Percentiles rank a stretch among this genome's conserved stretches.
These are phyloP conservation scores for Drosophila dunni DNA, from an alignment of 1,140 invertebrate species.

Conservation along the genomic window DNA sequence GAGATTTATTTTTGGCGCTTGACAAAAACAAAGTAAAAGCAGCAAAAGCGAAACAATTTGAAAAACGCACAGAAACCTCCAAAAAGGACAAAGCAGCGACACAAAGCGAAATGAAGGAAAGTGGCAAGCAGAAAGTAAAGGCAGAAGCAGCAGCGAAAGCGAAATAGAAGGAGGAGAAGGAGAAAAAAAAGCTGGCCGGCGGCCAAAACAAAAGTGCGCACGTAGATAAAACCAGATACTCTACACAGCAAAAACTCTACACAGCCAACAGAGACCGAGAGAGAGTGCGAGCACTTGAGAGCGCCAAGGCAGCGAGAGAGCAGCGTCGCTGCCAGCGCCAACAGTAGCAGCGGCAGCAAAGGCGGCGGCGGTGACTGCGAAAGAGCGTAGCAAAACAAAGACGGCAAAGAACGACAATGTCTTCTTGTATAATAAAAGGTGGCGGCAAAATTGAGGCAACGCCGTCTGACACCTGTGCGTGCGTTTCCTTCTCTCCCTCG, in stretches of 20 bases:
- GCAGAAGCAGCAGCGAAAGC: not conserved
- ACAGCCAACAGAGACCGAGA: conserved; percentile 8
- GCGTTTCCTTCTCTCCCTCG: not conserved
- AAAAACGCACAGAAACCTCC: conserved; percentile 22
- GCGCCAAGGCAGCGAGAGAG: conserved; percentile 9
- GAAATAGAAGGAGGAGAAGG: conserved; percentile 3
- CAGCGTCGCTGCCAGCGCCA: conserved; percentile 23
- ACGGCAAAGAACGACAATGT: conserved; percentile 10
- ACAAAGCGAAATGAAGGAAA: not conserved
- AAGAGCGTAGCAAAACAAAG: conserved; percentile 38
- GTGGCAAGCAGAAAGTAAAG: not conserved
- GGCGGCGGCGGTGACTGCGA: conserved; percentile 5
- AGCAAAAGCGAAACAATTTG: conserved; percentile 14
- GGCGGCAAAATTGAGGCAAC: conserved; percentile 40
- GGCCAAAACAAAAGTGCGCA: conserved; percentile 36
- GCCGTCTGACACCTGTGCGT: conserved; percentile 49
- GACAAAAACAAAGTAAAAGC: conserved; percentile 14
- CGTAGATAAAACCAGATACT: conserved; percentile 22
- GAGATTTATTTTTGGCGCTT: conserved; percentile 60
- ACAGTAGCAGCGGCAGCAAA: conserved; percentile 1
- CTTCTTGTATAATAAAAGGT: conserved; percentile 43
- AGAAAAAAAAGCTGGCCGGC: conserved; percentile 29
- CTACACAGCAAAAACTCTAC: conserved; percentile 32
- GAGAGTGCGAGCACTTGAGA: conserved; percentile 1
- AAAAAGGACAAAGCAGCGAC: conserved; percentile 39